Evolutionary conservation across 1,140 invertebrate species (phyloP).

Genomic region (Euura lappo): DNA sequence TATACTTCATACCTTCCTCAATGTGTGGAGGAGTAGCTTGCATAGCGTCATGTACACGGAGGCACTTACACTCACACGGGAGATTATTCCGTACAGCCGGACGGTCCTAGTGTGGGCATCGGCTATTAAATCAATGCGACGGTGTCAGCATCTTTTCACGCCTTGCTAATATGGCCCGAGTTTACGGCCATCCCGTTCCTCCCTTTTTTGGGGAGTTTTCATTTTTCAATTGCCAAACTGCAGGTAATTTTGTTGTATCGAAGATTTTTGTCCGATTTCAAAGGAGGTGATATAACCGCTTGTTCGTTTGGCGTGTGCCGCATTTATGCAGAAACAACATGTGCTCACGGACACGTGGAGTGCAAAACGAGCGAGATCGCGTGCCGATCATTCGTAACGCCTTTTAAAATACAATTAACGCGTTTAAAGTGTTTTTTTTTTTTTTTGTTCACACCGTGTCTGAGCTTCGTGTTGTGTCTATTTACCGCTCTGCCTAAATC

Average conservation of each 20-base stretch:
- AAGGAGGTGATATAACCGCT: no score
- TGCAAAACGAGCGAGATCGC: background rate
- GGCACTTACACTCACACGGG: no score
- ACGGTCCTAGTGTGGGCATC: slow-evolving; percentile 48
- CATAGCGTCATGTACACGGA: no score
- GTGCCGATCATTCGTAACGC: slow-evolving; percentile 6
- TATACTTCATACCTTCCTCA: no score
- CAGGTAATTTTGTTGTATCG: no score
- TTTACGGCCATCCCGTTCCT: no score
- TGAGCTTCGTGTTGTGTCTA: no score
- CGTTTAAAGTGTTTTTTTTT: background rate
- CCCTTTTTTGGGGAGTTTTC: no score
- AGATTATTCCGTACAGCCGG: background rate
- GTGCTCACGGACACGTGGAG: background rate
- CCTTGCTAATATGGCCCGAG: slow-evolving; percentile 46
- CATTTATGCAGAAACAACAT: background rate
- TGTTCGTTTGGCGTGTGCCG: no score
- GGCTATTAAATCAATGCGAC: slow-evolving; percentile 58
- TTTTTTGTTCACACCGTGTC: background rate
- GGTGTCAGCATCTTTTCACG: slow-evolving; percentile 54
- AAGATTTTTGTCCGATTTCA: no score
- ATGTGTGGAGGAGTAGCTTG: no score
- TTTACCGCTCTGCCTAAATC: background rate
- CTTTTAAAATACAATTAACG: slow-evolving; percentile 6
- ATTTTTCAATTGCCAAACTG: no score